A percentile compares a stretch with the other conserved stretches of the same genome.
Evolutionary conservation across 2,888 invertebrate species (phyloP).

Genomic region (Cantharis rustica): DNA sequence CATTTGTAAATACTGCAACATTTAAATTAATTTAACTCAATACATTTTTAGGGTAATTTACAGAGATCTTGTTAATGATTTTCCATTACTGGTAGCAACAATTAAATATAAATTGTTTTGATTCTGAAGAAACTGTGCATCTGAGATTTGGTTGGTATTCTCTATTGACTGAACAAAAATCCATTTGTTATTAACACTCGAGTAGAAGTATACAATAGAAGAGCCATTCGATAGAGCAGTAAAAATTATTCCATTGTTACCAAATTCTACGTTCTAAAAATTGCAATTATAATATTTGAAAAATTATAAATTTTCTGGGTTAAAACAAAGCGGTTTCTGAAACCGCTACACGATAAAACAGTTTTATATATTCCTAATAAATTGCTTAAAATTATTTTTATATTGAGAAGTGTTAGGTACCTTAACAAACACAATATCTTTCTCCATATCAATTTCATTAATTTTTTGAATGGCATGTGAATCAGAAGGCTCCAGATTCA

Average conservation of each 20-base stretch:
- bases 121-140: conserved; percentile 44
- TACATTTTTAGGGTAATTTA: conserved; percentile 32
- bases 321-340: too few relatives aligned
- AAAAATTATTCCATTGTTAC: conserved; percentile 20
- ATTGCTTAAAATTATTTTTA: not conserved
- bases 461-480: not conserved
- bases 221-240: conserved; percentile 18
- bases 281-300: not conserved
- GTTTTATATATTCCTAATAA: too few relatives aligned
- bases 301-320: too few relatives aligned
- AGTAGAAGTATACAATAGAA: conserved; percentile 23
- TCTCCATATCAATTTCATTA: not conserved
- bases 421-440: not conserved
- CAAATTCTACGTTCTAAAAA: conserved; percentile 23
- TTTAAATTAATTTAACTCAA: not conserved
- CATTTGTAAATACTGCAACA: conserved; percentile 47
- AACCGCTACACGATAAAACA: too few relatives aligned
- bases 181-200: conserved; percentile 14
- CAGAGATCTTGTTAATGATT: conserved; percentile 36
- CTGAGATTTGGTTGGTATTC: conserved; percentile 17
- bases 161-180: conserved; percentile 19
- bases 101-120: conserved; percentile 39
- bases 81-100: conserved; percentile 35
- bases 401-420: not conserved
- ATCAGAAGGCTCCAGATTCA: conserved; percentile 2